phyloP scores from a whole-genome alignment of 2,888 invertebrate species.

The Meteorus colon region DNA sequence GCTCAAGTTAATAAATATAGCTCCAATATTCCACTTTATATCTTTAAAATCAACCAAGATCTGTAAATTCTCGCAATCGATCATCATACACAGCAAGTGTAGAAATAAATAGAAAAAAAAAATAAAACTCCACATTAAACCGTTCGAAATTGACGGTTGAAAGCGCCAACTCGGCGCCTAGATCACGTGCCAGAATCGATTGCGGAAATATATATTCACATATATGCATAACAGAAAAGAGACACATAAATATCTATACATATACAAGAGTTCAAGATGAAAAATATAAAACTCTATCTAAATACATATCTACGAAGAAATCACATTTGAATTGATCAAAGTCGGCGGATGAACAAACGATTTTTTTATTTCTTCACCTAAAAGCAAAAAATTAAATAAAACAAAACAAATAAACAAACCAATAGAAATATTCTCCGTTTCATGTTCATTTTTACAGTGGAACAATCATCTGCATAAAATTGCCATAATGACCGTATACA shows the following conservation, averaged over 20 bases:
- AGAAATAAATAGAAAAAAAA: not conserved
- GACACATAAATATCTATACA: not conserved
- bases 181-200: conserved; percentile 42
- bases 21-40: not conserved
- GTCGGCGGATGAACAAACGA: not conserved
- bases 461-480: conserved; percentile 6
- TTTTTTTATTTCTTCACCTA: not conserved
- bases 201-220: conserved; percentile 38
- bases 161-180: conserved; percentile 43
- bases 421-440: conserved; percentile 3
- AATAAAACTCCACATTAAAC: not conserved
- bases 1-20: not conserved
- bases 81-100: conserved; percentile 1
- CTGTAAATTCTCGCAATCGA: conserved; percentile 7
- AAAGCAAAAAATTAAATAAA: not conserved
- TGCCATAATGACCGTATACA: conserved; percentile 9
- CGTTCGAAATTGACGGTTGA: conserved; percentile 42
- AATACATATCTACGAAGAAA: conserved; percentile 15
- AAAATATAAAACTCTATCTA: conserved; percentile 4
- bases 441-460: not conserved
- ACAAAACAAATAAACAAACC: not conserved
- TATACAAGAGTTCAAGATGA: not conserved
- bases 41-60: not conserved
- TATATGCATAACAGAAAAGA: conserved; percentile 16
- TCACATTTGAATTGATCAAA: not conserved